phyloP scores from a whole-genome alignment of 2,888 invertebrate genomes.

The Stenurella melanura region DNA sequence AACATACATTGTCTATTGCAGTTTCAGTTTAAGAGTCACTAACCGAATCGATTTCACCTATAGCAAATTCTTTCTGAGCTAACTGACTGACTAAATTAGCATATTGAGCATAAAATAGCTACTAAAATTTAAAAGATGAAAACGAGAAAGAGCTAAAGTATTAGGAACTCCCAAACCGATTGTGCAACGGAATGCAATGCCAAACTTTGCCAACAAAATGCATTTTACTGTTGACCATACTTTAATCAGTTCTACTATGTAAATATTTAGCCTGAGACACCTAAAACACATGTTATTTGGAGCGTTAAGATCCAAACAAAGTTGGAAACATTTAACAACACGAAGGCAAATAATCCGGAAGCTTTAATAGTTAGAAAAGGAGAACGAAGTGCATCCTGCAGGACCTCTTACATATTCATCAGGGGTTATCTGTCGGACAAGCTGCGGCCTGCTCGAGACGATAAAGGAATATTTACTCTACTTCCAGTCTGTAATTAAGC shows the following conservation, averaged over 20 bases:
- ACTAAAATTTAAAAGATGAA: too few relatives aligned
- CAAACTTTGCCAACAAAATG: too few relatives aligned
- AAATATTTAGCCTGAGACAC: conserved; percentile 31
- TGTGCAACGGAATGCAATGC: too few relatives aligned
- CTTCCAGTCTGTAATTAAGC: conserved; percentile 73
- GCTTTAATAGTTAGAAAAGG: conserved; percentile 65
- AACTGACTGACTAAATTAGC: too few relatives aligned
- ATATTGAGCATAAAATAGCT: too few relatives aligned
- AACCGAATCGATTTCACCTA: too few relatives aligned
- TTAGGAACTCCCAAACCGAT: too few relatives aligned
- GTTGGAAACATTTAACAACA: conserved; percentile 43
- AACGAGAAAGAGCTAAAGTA: too few relatives aligned
- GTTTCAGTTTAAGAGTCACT: too few relatives aligned
- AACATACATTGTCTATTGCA: too few relatives aligned
- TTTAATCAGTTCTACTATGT: conserved; percentile 10
- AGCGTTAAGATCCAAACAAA: conserved; percentile 34
- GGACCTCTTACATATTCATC: conserved; percentile 72
- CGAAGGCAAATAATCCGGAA: conserved; percentile 64
- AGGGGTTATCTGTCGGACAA: conserved; percentile 71
- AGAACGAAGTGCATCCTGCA: conserved; percentile 59
- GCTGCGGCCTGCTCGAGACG: conserved; percentile 70
- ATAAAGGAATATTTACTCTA: conserved; percentile 73
- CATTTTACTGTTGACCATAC: not conserved
- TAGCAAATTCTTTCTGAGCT: too few relatives aligned
- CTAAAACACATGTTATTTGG: conserved; percentile 34